Base-by-base conservation (phyloP, 2,113 vertebrate genomes). In the Globicephala melas region DNA sequence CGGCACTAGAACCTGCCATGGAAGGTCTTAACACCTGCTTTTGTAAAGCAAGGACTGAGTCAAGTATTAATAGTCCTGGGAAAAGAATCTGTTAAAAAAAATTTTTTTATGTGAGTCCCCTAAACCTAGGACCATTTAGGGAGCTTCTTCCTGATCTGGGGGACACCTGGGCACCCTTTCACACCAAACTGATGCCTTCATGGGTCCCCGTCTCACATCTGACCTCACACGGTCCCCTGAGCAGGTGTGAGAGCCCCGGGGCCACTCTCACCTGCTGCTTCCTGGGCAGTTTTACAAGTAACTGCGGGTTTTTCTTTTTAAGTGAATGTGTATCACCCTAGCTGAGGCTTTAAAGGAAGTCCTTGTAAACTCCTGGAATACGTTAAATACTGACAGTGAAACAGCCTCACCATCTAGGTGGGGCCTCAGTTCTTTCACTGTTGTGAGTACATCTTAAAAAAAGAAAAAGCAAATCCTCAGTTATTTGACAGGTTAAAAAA, bases 201-300 rank as follows among this genome's bases (percentile, higher is more conserved):
- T 0, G 8, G 31, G 20, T 5, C 87, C 31, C 3, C 1, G 9
- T 25, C 55, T 17, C 47, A 18, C 23, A 4, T 15, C 76, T n/a
- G 60, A 50, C 33, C 47, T 28, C 21, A 25, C 5, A 1, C 1
- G 3, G 36, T 38, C 67, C 21, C 47, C 21, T 2, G 25, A 5
- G 12, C 23, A 7, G 73, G 4, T 0, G 5, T 3, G 50, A 4
- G 2, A 10, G 44, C 25, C 62, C 62, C 1, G 0, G 20, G 2
- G 23, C 28, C 2, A 2, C 73, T 31, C 28, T 1, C 0, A 0
- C 89, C 53, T 0, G 1, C 55, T n/a, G 13, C 2, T 17, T 18
- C 44, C 88, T 0, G 18, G 73, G 38, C 41, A 60, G 26, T 2
- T 63, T 36, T 17, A 71, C 33, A 67, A 80, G 68, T 18, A 2